Evolutionary conservation across 2,888 invertebrate genomes (phyloP).

Genomic region (Plutella xylostella): DNA sequence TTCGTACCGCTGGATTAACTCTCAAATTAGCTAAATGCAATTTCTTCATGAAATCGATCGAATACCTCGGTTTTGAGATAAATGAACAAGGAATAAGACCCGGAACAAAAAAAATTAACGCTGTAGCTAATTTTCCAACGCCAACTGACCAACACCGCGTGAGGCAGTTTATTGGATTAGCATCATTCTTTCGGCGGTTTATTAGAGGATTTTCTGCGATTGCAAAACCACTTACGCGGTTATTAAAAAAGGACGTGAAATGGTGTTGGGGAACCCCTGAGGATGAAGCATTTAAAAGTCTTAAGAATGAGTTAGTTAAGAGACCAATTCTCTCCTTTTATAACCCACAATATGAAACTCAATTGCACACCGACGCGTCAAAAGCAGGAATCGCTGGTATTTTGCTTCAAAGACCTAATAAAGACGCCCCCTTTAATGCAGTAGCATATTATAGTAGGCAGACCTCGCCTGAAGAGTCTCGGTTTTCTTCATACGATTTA

Average conservation of each 20-base stretch:
- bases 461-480: slow-evolving; percentile 24
- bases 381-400: slow-evolving; percentile 22
- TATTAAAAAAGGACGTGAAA: background rate
- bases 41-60: background rate
- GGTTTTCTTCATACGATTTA: slow-evolving; percentile 29
- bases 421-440: slow-evolving; percentile 19
- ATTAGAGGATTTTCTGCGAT: background rate
- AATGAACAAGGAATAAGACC: background rate
- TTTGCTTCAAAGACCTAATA: slow-evolving; percentile 19
- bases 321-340: background rate
- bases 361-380: slow-evolving; percentile 18
- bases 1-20: background rate
- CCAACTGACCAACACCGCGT: background rate
- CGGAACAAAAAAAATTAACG: background rate
- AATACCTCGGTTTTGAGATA: background rate
- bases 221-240: background rate
- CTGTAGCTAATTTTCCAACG: background rate
- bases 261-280: too few species aligned
- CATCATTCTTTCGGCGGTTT: background rate
- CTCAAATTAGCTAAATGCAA: too few species aligned
- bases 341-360: background rate
- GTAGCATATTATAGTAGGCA: slow-evolving; percentile 28
- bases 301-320: background rate
- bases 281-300: background rate
- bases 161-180: background rate